A percentile compares a stretch with the other conserved stretches of the same genome.
These are phyloP conservation scores for Pedionomus torquatus DNA, from an alignment of 2,113 vertebrate genomes.

Conservation along the genomic window DNA sequence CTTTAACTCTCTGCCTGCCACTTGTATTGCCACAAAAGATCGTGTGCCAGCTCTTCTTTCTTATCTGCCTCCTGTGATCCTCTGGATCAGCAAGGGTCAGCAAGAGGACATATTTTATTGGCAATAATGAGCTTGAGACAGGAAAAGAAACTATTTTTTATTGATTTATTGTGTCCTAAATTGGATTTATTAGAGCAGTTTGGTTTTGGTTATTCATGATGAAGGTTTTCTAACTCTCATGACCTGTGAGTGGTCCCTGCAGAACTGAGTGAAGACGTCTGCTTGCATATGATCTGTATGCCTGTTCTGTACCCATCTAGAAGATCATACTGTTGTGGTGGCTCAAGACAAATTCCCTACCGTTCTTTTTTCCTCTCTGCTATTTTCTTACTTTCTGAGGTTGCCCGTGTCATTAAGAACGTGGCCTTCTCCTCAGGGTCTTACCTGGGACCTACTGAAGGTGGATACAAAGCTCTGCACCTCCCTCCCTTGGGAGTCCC, in stretches of 20 bases:
- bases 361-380: neutral
- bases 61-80: neutral
- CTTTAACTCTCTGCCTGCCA: neutral
- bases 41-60: slow-evolving; percentile 16
- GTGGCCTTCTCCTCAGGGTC: neutral
- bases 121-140: slow-evolving; percentile 39
- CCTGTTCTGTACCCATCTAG: neutral
- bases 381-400: neutral
- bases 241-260: neutral
- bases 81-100: slow-evolving; percentile 24
- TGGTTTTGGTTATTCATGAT: neutral
- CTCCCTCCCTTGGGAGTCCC: neutral
- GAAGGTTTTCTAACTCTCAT: neutral
- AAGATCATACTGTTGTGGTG: neutral
- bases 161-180: slow-evolving; percentile 28
- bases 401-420: neutral
- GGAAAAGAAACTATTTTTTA: slow-evolving; percentile 36
- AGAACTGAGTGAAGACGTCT: neutral
- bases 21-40: neutral
- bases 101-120: slow-evolving; percentile 45
- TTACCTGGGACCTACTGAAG: neutral
- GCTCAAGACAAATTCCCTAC: neutral
- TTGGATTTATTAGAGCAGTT: slow-evolving; percentile 40
- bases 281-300: neutral
- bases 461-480: neutral